phyloP scores from a whole-genome alignment of 2,888 invertebrate genomes.

The Philereme vetulata region DNA sequence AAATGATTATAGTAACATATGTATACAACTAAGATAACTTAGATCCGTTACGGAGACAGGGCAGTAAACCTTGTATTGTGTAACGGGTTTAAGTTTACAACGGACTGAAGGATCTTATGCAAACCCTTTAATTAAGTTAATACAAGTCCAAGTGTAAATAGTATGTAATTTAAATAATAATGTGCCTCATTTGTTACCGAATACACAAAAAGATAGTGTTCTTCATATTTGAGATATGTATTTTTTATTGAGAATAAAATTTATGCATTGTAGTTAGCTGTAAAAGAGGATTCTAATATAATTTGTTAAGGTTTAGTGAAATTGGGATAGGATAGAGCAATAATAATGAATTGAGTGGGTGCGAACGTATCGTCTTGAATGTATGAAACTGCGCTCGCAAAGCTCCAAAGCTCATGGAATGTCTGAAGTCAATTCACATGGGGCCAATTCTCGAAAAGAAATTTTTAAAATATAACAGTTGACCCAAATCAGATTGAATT shows the following conservation, averaged over 20 bases:
- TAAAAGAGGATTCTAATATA: constrained; percentile 80
- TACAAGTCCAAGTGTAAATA: constrained; percentile 54
- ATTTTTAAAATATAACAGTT: too few species aligned
- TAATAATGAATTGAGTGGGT: constrained; percentile 6
- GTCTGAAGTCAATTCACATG: too few species aligned
- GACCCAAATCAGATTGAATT: too few species aligned
- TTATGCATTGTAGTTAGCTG: constrained; percentile 79
- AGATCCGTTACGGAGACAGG: constrained; percentile 12
- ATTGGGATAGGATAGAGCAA: constrained; percentile 24
- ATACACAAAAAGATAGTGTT: constrained; percentile 73
- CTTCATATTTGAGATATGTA: constrained; percentile 80
- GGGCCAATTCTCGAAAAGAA: too few species aligned
- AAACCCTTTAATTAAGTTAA: constrained; percentile 46
- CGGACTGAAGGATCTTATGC: constrained; percentile 61
- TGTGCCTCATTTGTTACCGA: constrained; percentile 82
- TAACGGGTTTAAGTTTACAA: constrained; percentile 34
- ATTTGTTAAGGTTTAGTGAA: constrained; percentile 68
- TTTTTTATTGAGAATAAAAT: constrained; percentile 75
- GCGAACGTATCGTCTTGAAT: constrained; percentile 2
- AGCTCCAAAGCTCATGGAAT: not conserved
- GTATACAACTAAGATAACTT: constrained; percentile 32
- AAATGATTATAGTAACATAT: constrained; percentile 41
- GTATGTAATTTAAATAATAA: constrained; percentile 61
- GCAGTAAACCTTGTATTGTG: constrained; percentile 8
- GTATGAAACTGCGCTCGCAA: not conserved